These are phyloP conservation scores for Rhagologus leucostigma DNA, from an alignment of 2,113 vertebrate genomes.

Conservation along the genomic window DNA sequence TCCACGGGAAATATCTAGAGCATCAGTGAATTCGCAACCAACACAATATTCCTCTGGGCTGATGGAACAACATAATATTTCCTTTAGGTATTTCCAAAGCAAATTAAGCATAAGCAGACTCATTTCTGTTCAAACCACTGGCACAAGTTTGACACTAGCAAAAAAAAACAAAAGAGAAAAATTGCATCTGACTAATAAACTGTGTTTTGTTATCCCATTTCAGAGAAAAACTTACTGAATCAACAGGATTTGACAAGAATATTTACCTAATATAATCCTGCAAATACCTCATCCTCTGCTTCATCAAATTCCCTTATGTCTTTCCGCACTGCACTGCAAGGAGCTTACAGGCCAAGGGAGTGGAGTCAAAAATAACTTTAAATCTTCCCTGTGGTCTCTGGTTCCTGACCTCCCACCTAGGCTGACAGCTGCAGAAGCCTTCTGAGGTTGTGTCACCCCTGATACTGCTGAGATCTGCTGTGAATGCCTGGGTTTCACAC, in stretches of 20 bases:
- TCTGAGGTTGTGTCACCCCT: too few relatives aligned
- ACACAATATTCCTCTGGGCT: neutral
- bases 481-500: accelerated
- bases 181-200: neutral
- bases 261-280: neutral
- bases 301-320: neutral
- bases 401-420: neutral
- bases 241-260: neutral
- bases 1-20: neutral
- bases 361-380: neutral
- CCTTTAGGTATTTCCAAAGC: neutral
- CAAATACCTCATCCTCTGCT: neutral
- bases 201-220: neutral
- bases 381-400: neutral
- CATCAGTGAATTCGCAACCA: neutral
- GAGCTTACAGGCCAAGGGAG: neutral
- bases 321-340: neutral
- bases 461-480: neutral
- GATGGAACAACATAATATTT: neutral
- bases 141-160: neutral
- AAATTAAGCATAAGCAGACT: neutral
- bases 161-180: neutral
- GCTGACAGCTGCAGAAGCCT: neutral
- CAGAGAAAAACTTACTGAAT: neutral
- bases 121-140: neutral